Conservation (phyloP, 2,797 vertebrate species). For the Hapalemur alaotrensis region DNA sequence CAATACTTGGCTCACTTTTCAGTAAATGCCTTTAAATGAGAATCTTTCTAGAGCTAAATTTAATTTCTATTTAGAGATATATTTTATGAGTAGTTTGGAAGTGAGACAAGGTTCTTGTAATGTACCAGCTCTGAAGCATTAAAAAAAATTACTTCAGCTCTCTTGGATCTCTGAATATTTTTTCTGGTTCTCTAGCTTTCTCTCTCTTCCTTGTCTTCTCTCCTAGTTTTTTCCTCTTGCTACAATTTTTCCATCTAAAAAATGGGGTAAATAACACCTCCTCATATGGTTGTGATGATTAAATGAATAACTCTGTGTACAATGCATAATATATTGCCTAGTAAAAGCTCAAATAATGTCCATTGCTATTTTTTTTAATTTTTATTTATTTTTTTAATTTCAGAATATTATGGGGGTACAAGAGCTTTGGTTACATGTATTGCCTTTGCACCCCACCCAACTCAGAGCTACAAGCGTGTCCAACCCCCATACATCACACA, state of each 20-base stretch:
- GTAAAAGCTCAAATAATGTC: background rate
- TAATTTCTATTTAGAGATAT: background rate
- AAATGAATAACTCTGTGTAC: background rate
- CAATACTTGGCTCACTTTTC: constrained; percentile 39
- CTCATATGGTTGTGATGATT: background rate
- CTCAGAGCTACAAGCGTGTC: too few relatives aligned
- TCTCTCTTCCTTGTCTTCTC: background rate
- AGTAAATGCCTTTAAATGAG: background rate
- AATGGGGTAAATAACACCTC: background rate
- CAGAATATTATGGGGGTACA: too few relatives aligned
- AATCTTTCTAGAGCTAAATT: constrained; percentile 11
- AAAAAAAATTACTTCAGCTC: background rate
- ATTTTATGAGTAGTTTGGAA: constrained; percentile 24
- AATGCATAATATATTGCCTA: background rate
- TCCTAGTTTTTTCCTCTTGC: background rate
- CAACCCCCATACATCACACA: too few relatives aligned
- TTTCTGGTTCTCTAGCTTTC: background rate
- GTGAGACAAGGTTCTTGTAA: background rate
- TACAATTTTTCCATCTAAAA: background rate
- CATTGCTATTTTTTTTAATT: background rate
- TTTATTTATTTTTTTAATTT: too few relatives aligned
- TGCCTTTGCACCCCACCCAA: too few relatives aligned
- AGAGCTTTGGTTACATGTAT: too few relatives aligned
- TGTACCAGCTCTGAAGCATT: background rate
- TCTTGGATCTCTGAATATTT: background rate